A percentile compares a stretch with the other conserved stretches of the same genome.
These are phyloP conservation scores for Dermatemys mawii DNA, from an alignment of 2,113 vertebrate genomes.

Conservation along the genomic window DNA sequence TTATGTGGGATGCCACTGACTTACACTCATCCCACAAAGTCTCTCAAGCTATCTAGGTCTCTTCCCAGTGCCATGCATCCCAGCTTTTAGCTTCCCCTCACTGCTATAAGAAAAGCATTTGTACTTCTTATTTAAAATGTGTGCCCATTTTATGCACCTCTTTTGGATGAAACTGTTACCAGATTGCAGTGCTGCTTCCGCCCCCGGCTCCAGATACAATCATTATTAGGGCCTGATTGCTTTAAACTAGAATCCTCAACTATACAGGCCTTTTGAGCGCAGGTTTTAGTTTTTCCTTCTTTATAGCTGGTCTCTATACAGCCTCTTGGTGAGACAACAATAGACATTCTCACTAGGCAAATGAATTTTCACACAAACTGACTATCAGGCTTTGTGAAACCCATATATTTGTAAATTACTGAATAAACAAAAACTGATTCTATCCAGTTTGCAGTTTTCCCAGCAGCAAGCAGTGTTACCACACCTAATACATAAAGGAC, in stretches of 20 bases:
- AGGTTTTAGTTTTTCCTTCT: slow-evolving; percentile 19
- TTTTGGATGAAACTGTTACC: not conserved
- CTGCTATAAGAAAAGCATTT: not conserved
- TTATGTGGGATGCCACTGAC: accelerated
- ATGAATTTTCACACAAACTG: slow-evolving; percentile 31
- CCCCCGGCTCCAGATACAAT: not conserved
- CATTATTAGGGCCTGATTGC: accelerated
- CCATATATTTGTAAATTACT: not conserved
- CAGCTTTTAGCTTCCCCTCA: not conserved
- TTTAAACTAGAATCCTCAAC: not conserved
- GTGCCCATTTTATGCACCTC: accelerated
- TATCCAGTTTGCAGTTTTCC: slow-evolving; percentile 53
- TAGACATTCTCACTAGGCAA: slow-evolving; percentile 30
- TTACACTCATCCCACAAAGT: not conserved
- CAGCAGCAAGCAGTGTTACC: slow-evolving; percentile 64
- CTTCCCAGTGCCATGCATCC: not conserved
- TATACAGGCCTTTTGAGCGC: slow-evolving; percentile 33
- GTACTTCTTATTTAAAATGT: not conserved
- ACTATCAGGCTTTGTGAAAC: slow-evolving; percentile 40
- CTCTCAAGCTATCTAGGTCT: not conserved
- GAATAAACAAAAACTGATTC: slow-evolving; percentile 35
- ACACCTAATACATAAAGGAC: slow-evolving; percentile 75
- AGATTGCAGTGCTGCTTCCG: not conserved
- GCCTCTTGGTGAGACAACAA: not conserved
- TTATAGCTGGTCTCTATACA: not conserved